Evolutionary conservation across 2,888 invertebrate species (phyloP), one percentile per base, ranked within the genome.

Genomic region (Hyposoter dolosus): DNA sequence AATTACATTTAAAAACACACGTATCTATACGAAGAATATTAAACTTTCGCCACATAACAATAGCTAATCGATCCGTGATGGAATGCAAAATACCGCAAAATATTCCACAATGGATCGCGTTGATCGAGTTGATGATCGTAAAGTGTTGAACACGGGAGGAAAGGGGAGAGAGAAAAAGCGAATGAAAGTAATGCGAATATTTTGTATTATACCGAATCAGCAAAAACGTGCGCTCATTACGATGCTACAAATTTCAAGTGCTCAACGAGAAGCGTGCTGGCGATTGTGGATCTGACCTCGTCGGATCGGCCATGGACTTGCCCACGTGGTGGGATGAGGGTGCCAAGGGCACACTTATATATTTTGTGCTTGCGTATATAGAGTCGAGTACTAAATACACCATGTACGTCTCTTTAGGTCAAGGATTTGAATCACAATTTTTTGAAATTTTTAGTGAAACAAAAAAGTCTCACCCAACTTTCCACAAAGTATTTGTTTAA

Each of bases 191-290:
- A 60, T 79, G 80, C 80, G 78, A 53, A 56, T 23, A 12, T 74
- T 84, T 80, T 23, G 69, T 81, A 69, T 82, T 71, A 75, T 72
- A 89, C 80, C 86, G 53, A 86, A 85, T 89, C 78, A 88, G 88
- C 88, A 85, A 50, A 35, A 68, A 69, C 87, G 76, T 87, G 87
- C 83, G 89, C 88, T 90, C 90, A 91, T 91, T 91, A 91, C 88
- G 91, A 88, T 91, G 91, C 90, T 90, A 91, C 87, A 88, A 88
- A 90, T 92, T 91, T 91, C 91, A 88, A 89, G 90, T 87, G 40
- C 87, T 86, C 88, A 86, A 86, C 87, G 85, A 87, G 86, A 88
- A 63, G 60, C 82, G 80, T 71, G 63, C 66, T 56, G 15, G 65
- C 69, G 77, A 84, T 81, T 81, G 69, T 60, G 19, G 12, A 80